These are phyloP conservation scores for Magallana gigas DNA, from an alignment of 1,140 invertebrate species.

Conservation along the genomic window DNA sequence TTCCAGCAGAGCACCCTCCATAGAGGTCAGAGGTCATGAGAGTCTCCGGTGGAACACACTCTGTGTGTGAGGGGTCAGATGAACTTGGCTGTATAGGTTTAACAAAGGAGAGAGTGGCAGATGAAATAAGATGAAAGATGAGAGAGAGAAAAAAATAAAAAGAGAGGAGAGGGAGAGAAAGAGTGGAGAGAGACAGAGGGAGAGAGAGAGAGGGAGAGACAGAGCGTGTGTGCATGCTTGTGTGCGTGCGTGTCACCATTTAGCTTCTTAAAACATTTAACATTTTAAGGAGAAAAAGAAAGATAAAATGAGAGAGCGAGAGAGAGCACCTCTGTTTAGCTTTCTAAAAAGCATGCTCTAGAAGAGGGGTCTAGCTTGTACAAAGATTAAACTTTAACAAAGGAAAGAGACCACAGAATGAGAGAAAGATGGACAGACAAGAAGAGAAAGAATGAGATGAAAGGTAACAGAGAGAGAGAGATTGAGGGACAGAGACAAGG, in stretches of 20 bases:
- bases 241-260: too few species aligned
- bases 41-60: background rate
- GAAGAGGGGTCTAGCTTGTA: too few species aligned
- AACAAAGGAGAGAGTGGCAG: background rate
- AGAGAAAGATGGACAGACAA: background rate
- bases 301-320: background rate
- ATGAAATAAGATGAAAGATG: background rate
- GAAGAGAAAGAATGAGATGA: background rate
- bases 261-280: too few species aligned
- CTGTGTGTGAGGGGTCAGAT: background rate
- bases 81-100: background rate
- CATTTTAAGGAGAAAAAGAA: background rate
- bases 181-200: too few species aligned
- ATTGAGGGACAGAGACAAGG: too few species aligned
- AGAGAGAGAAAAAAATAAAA: too few species aligned
- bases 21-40: background rate
- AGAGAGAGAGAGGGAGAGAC: too few species aligned
- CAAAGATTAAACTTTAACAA: too few species aligned
- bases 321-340: background rate
- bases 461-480: background rate
- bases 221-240: too few species aligned
- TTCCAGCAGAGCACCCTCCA: too few species aligned
- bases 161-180: too few species aligned
- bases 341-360: too few species aligned
- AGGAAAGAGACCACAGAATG: background rate